Evolutionary conservation across 2,113 vertebrate species (phyloP), one percentile per base, ranked within the genome.

Genomic region (Ictalurus punctatus): DNA sequence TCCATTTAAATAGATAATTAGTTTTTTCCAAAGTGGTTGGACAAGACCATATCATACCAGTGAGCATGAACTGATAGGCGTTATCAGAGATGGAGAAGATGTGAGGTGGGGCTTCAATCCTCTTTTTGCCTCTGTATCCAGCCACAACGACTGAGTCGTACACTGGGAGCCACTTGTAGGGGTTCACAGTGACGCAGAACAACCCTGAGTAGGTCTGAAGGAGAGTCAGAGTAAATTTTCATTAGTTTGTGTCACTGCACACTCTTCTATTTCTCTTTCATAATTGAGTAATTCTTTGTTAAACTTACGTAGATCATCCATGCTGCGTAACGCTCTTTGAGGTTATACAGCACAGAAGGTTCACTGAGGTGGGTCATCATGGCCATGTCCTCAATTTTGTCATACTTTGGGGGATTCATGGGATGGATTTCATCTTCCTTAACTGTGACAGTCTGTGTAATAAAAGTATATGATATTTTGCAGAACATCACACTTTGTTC

Each of bases 241-340:
- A 48, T 48, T 48, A 6, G 6, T 48, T 48, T 48, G 48, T 48
- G 48, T 48, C 48, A 48, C 48, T 7, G 48, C 48, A 8, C 48
- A 48, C 48, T 48, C 48, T 48, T 48, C 0, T 48, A 48, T 48
- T 48, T 48, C 7, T 48, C 48, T 48, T 48, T 48, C 8, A 48
- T 48, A 48, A 6, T 9, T 52, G 48, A 17, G 19, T 8, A 0
- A 23, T 9, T 52, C 95, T 95, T 52, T 52, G 9, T 52, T 52
- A 52, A 52, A 52, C 54, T 56, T 93, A 96, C 96, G 0, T 96
- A 96, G 94, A 96, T 96, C 96, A 96, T 96, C 96, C 96, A 96
- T 86, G 95, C 90, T 1, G 94, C 93, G 0, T 96, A 96, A 86
- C 96, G 95, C 40, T 96, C 96, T 94, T 96, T 96, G 91, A 96